Evolutionary conservation across 1,140 invertebrate species (phyloP), one percentile per base, ranked within the genome.

Genomic region (Papilio helenus): DNA sequence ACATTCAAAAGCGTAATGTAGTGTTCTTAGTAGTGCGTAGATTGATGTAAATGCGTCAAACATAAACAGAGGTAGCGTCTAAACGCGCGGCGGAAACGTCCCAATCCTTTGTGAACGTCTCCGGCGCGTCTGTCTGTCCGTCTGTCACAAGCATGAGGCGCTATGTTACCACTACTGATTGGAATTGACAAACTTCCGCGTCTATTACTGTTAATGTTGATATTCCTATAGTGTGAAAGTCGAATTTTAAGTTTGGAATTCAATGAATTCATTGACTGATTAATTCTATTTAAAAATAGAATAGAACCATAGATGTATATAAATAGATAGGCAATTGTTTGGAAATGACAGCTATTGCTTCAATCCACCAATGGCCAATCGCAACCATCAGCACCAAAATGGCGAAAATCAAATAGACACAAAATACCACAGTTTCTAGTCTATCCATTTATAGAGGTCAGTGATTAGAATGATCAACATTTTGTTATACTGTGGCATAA

Each of bases 11-110:
- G 84, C 84, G 83, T 85, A 87, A 85, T 81, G 83, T 88, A 88
- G 87, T 88, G 87, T 88, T 87, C 87, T 88, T 86, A 87, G 83
- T 86, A 86, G 81, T 76, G 80, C 84, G 82, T 78, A 76, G 77
- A 68, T 49, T 76, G 79, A 72, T 78, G 82, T 85, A 85, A 87
- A 87, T 83, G 79, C 72, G 82, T 83, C 61, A 49, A 65, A 29
- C 72, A 83, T 68, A 72, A 79, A 79, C 68, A 81, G 34, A 76
- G 68, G 72, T 55, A 58, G 51, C 55, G 74, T 55, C 39, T 42
- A 23, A 18, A 72, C 77, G 49, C 9, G 81, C 68, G 79, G 80
- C 84, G 84, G 86, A 88, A 85, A 84, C 85, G 83, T 79, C 78
- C 71, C 39, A 58, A 55, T 76, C 73, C 73, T 76, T 76, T 76